These are phyloP conservation scores for mouse (Mus musculus) DNA, from an alignment of 2,113 vertebrate species.

Conservation along the genomic window DNA sequence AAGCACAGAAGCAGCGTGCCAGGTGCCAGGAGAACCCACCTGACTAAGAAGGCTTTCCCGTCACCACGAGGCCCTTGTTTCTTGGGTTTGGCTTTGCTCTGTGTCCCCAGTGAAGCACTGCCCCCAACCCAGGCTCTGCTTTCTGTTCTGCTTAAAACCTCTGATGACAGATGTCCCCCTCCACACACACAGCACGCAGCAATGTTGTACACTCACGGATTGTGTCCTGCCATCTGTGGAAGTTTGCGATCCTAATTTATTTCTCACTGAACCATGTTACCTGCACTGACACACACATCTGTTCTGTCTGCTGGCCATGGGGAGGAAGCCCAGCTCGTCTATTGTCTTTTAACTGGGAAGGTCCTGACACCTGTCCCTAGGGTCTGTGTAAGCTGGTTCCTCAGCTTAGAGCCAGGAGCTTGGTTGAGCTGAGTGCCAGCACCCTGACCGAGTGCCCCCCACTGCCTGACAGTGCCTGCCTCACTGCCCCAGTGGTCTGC, in stretches of 20 bases:
- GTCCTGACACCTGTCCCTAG: background rate
- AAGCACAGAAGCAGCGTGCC: background rate
- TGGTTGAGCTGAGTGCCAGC: background rate
- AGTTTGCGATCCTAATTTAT: background rate
- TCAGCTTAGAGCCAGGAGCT: background rate
- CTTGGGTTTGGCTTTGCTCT: background rate
- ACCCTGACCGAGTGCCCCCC: background rate
- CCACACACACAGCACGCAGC: background rate
- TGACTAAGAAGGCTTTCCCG: background rate
- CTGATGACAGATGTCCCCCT: background rate
- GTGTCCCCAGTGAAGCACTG: background rate
- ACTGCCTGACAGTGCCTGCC: too few relatives aligned
- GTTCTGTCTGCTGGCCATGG: background rate
- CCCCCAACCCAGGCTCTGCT: background rate
- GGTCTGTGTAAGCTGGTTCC: background rate
- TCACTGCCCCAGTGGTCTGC: background rate
- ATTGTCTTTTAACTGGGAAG: too few relatives aligned
- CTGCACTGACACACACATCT: background rate
- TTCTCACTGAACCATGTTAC: background rate
- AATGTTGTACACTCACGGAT: background rate
- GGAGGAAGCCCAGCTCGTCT: background rate
- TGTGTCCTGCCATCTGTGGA: background rate
- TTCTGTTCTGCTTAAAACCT: background rate
- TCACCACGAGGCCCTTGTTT: background rate
- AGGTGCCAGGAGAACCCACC: background rate